phyloP scores from a whole-genome alignment of 2,797 vertebrate genomes.

The Eospalax fontanierii region DNA sequence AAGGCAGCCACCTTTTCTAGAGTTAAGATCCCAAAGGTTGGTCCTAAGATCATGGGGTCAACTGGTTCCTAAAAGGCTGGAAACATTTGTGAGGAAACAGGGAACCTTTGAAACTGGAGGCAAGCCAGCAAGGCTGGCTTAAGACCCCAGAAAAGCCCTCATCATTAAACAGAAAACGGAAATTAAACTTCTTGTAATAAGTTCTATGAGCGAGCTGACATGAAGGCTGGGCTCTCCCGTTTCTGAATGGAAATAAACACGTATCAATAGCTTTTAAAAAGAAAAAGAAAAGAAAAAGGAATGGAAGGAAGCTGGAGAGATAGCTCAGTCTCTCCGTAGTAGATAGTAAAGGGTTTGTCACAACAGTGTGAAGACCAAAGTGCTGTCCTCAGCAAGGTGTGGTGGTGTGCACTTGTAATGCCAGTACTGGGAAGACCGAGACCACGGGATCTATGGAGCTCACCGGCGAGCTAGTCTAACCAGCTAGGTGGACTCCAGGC shows the following conservation, averaged over 20 bases:
- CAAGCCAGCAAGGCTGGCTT: neutral
- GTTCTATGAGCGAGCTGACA: neutral
- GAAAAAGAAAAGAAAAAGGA: neutral
- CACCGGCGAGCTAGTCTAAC: neutral
- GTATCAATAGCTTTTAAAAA: constrained; percentile 36
- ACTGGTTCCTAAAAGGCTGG: neutral
- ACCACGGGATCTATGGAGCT: no score
- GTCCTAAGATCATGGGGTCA: neutral
- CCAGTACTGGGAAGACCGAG: neutral
- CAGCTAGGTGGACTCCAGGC: neutral
- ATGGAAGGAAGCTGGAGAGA: neutral
- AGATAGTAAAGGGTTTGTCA: neutral
- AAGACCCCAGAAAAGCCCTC: neutral
- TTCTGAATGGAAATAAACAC: neutral
- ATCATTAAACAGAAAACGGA: neutral
- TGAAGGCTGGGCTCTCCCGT: constrained; percentile 5
- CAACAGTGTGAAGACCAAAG: neutral
- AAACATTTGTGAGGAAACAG: neutral
- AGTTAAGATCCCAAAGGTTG: constrained; percentile 22
- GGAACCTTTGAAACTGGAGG: neutral
- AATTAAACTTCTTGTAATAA: neutral
- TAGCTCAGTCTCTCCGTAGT: neutral
- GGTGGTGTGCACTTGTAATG: no score
- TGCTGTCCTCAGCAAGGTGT: neutral
- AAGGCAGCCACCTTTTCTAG: neutral